Evolutionary conservation across 2,797 vertebrate species (phyloP).

Genomic region (Potorous gilbertii): DNA sequence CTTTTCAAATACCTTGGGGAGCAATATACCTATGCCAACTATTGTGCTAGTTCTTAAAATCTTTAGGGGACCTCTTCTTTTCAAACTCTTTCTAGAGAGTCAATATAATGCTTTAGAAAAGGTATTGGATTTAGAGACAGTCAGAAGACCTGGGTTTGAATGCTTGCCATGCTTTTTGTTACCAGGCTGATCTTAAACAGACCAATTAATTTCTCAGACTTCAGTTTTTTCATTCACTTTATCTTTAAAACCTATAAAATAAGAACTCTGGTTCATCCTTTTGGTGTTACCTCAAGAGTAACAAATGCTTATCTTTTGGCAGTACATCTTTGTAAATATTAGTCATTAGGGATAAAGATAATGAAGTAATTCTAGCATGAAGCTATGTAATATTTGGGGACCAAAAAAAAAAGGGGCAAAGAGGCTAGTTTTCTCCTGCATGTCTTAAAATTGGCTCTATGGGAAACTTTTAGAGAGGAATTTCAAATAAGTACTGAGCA

Average conservation of each 20-base stretch:
- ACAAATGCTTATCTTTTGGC: constrained; percentile 2
- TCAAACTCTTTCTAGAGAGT: neutral
- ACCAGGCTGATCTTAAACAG: neutral
- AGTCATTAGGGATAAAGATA: constrained; percentile 41
- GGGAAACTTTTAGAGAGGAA: neutral
- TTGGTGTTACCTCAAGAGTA: neutral
- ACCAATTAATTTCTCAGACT: neutral
- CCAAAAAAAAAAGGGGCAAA: constrained; percentile 8
- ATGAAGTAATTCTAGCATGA: constrained; percentile 14
- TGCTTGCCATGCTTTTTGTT: neutral
- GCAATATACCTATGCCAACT: neutral
- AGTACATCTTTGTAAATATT: neutral
- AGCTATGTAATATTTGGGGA: constrained; percentile 21
- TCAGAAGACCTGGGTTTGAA: neutral
- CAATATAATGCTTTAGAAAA: neutral
- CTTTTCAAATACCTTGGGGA: neutral
- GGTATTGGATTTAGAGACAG: neutral
- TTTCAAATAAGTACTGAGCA: constrained; percentile 20
- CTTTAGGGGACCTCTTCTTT: neutral
- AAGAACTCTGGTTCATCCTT: neutral
- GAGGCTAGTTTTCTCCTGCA: neutral
- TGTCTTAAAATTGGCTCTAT: constrained; percentile 17
- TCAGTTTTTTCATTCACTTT: too few species aligned
- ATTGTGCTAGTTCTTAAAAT: neutral
- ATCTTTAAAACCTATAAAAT: too few species aligned